Evolutionary conservation across 2,888 invertebrate species (phyloP).

Genomic region (Ypsolopha sequella): DNA sequence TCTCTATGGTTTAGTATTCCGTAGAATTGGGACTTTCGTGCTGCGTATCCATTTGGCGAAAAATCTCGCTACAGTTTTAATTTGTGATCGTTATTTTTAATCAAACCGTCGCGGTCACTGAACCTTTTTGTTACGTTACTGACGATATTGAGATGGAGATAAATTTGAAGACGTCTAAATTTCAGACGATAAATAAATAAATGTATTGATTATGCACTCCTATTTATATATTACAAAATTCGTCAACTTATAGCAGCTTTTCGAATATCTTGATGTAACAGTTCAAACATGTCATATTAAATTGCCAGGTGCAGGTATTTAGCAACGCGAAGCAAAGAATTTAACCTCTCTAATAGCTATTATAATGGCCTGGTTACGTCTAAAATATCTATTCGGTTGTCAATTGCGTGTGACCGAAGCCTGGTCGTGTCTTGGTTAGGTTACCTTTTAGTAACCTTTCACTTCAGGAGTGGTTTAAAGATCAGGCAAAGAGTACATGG

Average conservation of each 20-base stretch:
- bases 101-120: slow-evolving; percentile 31
- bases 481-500: background rate
- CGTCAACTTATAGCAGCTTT: no score
- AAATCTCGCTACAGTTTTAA: slow-evolving; percentile 20
- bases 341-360: no score
- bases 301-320: no score
- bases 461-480: slow-evolving; percentile 1
- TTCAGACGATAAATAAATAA: no score
- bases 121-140: slow-evolving; percentile 28
- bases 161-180: background rate
- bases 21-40: slow-evolving; percentile 13
- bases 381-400: background rate
- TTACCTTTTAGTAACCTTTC: background rate
- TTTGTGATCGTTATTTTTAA: slow-evolving; percentile 37
- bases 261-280: background rate
- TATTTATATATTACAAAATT: no score
- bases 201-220: no score
- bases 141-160: slow-evolving; percentile 15
- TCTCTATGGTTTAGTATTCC: slow-evolving; percentile 9
- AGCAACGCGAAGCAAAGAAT: no score
- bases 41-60: slow-evolving; percentile 20
- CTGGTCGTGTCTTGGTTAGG: background rate
- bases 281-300: no score
- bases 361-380: background rate
- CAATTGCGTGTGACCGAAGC: background rate